Percentiles rank a stretch among this genome's conserved stretches.
Conservation (phyloP, 2,113 vertebrate species). For the Labeo catla region DNA sequence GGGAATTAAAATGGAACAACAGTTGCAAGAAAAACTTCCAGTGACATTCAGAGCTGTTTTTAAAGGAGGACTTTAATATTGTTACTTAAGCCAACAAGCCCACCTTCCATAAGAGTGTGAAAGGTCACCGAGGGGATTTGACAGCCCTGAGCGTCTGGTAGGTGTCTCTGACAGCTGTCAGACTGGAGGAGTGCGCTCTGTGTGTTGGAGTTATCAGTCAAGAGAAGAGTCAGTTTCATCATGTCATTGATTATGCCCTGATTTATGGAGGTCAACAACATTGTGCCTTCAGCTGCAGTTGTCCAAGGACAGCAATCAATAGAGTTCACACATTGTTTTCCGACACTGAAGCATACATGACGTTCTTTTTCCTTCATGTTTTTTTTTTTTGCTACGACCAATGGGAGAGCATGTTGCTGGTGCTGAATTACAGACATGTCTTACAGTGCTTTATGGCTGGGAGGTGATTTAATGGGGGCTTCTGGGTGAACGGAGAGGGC, state of each 20-base stretch:
- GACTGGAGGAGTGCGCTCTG: constrained; percentile 18
- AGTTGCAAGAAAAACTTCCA: not conserved
- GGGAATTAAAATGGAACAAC: not conserved
- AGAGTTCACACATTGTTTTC: constrained; percentile 44
- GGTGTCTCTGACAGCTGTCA: constrained; percentile 43
- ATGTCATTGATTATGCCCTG: constrained; percentile 52
- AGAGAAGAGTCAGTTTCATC: constrained; percentile 49
- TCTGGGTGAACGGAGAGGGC: not conserved
- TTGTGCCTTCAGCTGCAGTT: constrained; percentile 40
- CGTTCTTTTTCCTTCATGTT: not conserved
- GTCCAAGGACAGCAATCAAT: constrained; percentile 49
- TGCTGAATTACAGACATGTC: not conserved
- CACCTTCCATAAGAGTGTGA: constrained; percentile 48
- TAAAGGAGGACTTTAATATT: not conserved
- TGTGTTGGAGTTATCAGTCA: constrained; percentile 44
- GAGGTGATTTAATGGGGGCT: constrained; percentile 32
- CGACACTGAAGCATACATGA: not conserved
- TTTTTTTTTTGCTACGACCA: constrained; percentile 23
- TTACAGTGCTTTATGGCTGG: not conserved
- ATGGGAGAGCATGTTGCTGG: constrained; percentile 2
- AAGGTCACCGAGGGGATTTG: constrained; percentile 43
- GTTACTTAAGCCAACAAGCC: constrained; percentile 1
- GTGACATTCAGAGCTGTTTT: not conserved
- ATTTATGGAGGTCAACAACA: constrained; percentile 50
- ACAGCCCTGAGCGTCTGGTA: constrained; percentile 9